Evolutionary conservation across 2,888 invertebrate species (phyloP).

Genomic region (Marronus borbonicus): DNA sequence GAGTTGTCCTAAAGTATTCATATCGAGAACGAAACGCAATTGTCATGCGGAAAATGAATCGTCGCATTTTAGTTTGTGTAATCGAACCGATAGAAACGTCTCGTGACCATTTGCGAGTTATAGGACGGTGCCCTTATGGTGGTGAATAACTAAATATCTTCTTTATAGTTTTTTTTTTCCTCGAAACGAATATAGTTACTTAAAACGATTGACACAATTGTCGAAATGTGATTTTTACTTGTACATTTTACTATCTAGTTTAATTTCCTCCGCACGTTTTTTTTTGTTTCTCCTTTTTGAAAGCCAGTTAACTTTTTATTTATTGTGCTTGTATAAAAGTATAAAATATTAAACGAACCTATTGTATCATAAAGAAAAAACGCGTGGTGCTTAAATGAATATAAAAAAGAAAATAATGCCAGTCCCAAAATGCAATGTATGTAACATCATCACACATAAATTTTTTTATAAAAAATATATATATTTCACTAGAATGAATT

Average conservation of each 20-base stretch:
- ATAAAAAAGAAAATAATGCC: slow-evolving; percentile 53
- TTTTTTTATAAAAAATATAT: too few relatives aligned
- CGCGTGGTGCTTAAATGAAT: slow-evolving; percentile 50
- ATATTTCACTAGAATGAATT: slow-evolving; percentile 37
- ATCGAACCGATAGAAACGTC: slow-evolving; percentile 60
- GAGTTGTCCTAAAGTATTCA: slow-evolving; percentile 85
- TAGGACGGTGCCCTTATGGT: slow-evolving; percentile 69
- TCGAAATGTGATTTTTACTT: slow-evolving; percentile 65
- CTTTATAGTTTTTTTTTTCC: slow-evolving; percentile 3
- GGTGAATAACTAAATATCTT: slow-evolving; percentile 55
- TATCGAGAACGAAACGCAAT: slow-evolving; percentile 84
- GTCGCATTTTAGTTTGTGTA: slow-evolving; percentile 70
- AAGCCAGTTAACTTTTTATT: slow-evolving; percentile 66
- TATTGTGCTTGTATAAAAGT: slow-evolving; percentile 60
- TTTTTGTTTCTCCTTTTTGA: slow-evolving; percentile 56
- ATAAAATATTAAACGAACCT: neutral
- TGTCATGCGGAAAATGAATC: slow-evolving; percentile 81
- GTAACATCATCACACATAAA: neutral
- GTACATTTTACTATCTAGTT: slow-evolving; percentile 64
- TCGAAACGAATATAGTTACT: slow-evolving; percentile 22
- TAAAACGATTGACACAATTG: slow-evolving; percentile 44
- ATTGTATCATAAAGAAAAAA: slow-evolving; percentile 45
- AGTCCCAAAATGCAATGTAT: slow-evolving; percentile 52
- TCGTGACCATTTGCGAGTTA: slow-evolving; percentile 69
- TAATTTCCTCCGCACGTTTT: slow-evolving; percentile 56